A percentile compares a stretch with the other conserved stretches of the same genome.
Conservation (phyloP, 2,888 invertebrate genomes). For the Leptarthrus brevirostris region DNA sequence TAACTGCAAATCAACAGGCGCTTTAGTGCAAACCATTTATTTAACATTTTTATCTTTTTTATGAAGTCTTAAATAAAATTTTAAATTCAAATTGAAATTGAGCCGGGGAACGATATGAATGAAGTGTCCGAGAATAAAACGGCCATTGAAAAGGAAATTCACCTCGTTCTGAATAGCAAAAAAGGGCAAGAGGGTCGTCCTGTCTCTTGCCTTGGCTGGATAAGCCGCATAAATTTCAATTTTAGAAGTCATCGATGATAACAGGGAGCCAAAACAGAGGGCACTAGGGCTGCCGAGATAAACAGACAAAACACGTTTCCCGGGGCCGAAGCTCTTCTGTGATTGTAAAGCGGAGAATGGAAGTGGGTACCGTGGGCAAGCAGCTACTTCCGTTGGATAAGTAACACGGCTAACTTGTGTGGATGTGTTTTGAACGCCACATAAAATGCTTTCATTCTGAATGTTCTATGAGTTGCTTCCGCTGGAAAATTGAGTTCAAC, state of each 20-base stretch:
- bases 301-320: neutral
- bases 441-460: constrained; percentile 3
- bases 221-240: constrained; percentile 41
- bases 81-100: constrained; percentile 33
- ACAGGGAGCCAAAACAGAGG: neutral
- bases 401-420: constrained; percentile 14
- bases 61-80: constrained; percentile 13
- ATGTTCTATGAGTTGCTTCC: constrained; percentile 29
- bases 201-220: constrained; percentile 23
- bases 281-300: neutral
- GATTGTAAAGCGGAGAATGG: neutral
- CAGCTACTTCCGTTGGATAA: constrained; percentile 35
- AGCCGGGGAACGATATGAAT: constrained; percentile 9
- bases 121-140: constrained; percentile 17
- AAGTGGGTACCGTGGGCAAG: neutral
- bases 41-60: constrained; percentile 12
- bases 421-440: no score
- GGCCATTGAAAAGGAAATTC: neutral
- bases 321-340: neutral
- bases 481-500: constrained; percentile 33
- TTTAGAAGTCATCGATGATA: constrained; percentile 29
- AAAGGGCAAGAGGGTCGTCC: constrained; percentile 36
- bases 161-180: neutral
- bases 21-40: constrained; percentile 9
- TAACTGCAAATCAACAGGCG: constrained; percentile 41